Conservation (phyloP, 2,888 invertebrate genomes). For the Apotomis betuletana region DNA sequence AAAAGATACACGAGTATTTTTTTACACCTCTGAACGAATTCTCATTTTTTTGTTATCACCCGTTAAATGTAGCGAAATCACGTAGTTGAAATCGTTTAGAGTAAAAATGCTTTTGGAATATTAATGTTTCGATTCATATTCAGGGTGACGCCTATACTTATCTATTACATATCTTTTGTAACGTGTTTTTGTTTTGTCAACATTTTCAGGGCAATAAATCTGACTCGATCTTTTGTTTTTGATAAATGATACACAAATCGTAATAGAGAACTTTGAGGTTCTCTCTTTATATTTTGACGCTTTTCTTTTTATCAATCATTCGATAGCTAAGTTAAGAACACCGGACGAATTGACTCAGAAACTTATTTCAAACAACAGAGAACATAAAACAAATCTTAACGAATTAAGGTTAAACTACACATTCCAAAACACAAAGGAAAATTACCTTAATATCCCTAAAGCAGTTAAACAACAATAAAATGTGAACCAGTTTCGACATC, state of each 20-base stretch:
- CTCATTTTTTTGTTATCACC: too few species aligned
- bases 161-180: slow-evolving; percentile 1
- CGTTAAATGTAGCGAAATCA: slow-evolving; percentile 22
- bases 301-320: background rate
- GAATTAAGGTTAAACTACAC: background rate
- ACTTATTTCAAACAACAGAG: background rate
- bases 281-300: background rate
- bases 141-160: background rate
- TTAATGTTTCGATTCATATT: slow-evolving; percentile 1
- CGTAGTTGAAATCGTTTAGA: slow-evolving; percentile 16
- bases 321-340: background rate
- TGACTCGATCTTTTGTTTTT: slow-evolving; percentile 20
- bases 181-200: slow-evolving; percentile 15
- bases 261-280: slow-evolving; percentile 2
- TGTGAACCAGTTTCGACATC: slow-evolving; percentile 14
- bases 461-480: slow-evolving; percentile 13
- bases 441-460: slow-evolving; percentile 5
- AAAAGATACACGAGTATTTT: too few species aligned
- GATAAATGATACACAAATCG: slow-evolving; percentile 16
- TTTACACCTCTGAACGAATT: too few species aligned
- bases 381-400: background rate
- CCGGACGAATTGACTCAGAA: background rate
- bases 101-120: slow-evolving; percentile 19
- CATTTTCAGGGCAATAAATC: slow-evolving; percentile 17
- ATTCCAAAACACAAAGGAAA: slow-evolving; percentile 4